Evolutionary conservation across 1,140 invertebrate species (phyloP).

Genomic region (Wiebesia pumilae): DNA sequence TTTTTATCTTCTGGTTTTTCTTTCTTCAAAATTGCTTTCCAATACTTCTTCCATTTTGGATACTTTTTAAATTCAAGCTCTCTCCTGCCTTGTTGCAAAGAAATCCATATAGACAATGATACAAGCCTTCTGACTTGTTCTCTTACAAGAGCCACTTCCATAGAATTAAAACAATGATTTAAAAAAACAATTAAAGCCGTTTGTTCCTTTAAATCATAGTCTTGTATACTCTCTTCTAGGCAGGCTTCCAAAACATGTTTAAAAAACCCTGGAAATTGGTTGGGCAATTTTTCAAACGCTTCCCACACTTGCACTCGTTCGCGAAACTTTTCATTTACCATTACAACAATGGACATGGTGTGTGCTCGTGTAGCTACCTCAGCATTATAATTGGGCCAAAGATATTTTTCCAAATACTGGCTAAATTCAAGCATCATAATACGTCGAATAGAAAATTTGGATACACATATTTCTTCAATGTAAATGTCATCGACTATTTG

Average conservation of each 20-base stretch:
- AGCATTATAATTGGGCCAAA: slow-evolving; percentile 95
- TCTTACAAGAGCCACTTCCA: slow-evolving; percentile 95
- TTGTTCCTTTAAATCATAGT: slow-evolving; percentile 84
- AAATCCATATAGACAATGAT: slow-evolving; percentile 95
- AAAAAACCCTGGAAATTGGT: slow-evolving; percentile 92
- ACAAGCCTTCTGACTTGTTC: slow-evolving; percentile 94
- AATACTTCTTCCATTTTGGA: slow-evolving; percentile 94
- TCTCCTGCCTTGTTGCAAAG: slow-evolving; percentile 88
- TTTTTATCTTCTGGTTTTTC: slow-evolving; percentile 84
- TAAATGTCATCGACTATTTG: slow-evolving; percentile 89
- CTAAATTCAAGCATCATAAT: slow-evolving; percentile 98
- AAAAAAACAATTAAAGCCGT: slow-evolving; percentile 92
- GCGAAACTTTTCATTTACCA: slow-evolving; percentile 99
- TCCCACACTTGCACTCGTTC: slow-evolving; percentile 98
- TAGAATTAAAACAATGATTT: slow-evolving; percentile 97
- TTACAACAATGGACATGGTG: slow-evolving; percentile 95
- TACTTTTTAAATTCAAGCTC: slow-evolving; percentile 90
- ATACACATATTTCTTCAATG: slow-evolving; percentile 84
- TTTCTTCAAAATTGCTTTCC: slow-evolving; percentile 91
- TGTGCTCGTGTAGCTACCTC: slow-evolving; percentile 84
- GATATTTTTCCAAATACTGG: slow-evolving; percentile 96
- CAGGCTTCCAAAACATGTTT: slow-evolving; percentile 85
- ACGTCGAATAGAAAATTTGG: slow-evolving; percentile 87
- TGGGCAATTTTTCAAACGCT: slow-evolving; percentile 86
- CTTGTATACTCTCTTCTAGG: slow-evolving; percentile 77